Conservation (phyloP, 37 sponge, comb jelly and placozoan species). For the Trichoplax adhaerens region DNA sequence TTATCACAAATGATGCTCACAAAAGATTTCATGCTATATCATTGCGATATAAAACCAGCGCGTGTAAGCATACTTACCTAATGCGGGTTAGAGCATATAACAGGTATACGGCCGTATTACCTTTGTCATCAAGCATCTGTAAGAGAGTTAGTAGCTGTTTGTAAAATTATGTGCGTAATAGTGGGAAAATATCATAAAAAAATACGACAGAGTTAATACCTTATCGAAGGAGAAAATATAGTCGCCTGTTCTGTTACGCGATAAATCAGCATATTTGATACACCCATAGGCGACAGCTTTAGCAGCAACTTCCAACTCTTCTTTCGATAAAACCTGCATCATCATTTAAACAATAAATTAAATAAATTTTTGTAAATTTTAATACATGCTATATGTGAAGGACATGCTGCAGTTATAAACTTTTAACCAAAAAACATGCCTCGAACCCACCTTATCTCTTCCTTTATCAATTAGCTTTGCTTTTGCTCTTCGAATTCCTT, state of each 20-base stretch:
- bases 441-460: constrained; percentile 43
- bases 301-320: constrained; percentile 64
- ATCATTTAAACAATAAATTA: too few relatives aligned
- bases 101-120: constrained; percentile 96
- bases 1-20: too few relatives aligned
- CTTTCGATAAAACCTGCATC: constrained; percentile 50
- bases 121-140: constrained; percentile 80
- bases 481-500: constrained; percentile 67
- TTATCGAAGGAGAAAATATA: constrained; percentile 98
- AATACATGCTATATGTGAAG: too few relatives aligned
- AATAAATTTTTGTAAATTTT: too few relatives aligned
- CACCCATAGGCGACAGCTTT: constrained; percentile 93
- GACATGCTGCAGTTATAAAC: background rate
- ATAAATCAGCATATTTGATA: constrained; percentile 95
- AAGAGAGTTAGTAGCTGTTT: background rate
- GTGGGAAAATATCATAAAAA: background rate
- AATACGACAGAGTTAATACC: constrained; percentile 18
- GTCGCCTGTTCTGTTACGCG: constrained; percentile 69
- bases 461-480: constrained; percentile 53
- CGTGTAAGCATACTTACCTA: constrained; percentile 12
- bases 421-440: background rate
- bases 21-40: too few relatives aligned
- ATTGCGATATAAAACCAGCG: too few relatives aligned
- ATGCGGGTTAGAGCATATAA: constrained; percentile 83
- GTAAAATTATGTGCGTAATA: background rate